These are phyloP conservation scores for Heteropelma amictum DNA, from an alignment of 2,888 invertebrate species.

Conservation along the genomic window DNA sequence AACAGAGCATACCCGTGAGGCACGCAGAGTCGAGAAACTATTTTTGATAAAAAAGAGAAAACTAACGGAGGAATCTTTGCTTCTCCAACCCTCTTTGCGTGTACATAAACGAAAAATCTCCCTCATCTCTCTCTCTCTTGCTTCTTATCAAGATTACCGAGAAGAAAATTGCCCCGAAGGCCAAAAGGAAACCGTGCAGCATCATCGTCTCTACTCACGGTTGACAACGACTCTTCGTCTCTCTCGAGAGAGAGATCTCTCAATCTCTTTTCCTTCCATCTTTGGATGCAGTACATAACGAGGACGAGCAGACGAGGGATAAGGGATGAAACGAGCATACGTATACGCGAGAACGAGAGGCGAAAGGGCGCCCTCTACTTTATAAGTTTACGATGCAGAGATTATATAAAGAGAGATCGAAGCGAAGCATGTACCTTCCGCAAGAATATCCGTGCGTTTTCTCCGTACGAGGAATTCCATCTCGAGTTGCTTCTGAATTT, in stretches of 20 bases:
- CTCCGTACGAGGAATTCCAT: constrained; percentile 2
- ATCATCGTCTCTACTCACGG: constrained; percentile 49
- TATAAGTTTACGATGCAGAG: constrained; percentile 28
- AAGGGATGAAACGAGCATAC: constrained; percentile 42
- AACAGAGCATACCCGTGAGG: background rate
- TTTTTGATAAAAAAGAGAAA: constrained; percentile 24
- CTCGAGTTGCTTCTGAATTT: no score
- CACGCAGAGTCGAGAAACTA: constrained; percentile 19
- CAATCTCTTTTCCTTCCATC: background rate
- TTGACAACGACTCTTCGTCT: constrained; percentile 59
- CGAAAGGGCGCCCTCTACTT: no score
- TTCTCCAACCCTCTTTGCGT: background rate
- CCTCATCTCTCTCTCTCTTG: background rate
- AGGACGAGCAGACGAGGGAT: constrained; percentile 35
- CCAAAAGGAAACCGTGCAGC: constrained; percentile 43
- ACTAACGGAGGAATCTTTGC: constrained; percentile 1
- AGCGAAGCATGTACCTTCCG: constrained; percentile 4
- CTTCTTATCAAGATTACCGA: constrained; percentile 36
- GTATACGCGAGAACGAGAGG: no score
- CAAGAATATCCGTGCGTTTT: background rate
- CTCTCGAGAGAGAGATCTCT: background rate
- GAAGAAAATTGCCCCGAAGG: constrained; percentile 51
- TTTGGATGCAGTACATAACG: constrained; percentile 41
- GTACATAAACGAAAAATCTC: constrained; percentile 37
- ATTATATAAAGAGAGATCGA: constrained; percentile 42